These are phyloP conservation scores for Podilymbus podiceps DNA, from an alignment of 2,113 vertebrate genomes.

Conservation along the genomic window DNA sequence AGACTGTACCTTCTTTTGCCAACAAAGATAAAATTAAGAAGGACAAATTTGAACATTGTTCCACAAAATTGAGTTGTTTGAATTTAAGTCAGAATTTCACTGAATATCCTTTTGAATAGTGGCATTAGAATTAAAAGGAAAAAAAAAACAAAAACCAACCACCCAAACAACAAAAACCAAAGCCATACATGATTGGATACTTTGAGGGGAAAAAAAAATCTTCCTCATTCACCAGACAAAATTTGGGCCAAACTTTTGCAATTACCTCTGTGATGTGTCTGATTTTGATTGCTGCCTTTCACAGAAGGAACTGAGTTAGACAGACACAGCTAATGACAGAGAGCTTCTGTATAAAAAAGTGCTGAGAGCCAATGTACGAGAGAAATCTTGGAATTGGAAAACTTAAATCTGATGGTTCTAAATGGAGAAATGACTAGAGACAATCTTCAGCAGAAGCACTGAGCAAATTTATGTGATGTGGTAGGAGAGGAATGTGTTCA, in stretches of 20 bases:
- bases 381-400: neutral
- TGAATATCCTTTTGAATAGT: neutral
- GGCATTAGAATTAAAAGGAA: neutral
- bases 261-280: neutral
- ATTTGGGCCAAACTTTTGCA: neutral
- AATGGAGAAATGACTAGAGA: neutral
- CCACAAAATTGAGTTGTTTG: neutral
- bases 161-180: too few relatives aligned
- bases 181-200: neutral
- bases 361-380: neutral
- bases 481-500: neutral
- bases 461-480: neutral
- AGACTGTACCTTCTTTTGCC: neutral
- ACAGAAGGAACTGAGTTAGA: neutral
- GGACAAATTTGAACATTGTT: neutral
- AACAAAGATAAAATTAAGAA: neutral
- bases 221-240: neutral
- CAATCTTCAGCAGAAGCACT: neutral
- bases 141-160: too few relatives aligned
- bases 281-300: constrained; percentile 4
- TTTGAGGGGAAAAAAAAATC: neutral
- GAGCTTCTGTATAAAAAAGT: neutral
- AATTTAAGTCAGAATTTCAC: neutral
- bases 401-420: neutral
- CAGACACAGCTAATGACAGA: neutral